Percentiles rank a stretch among this genome's conserved stretches.
Conservation (phyloP, 2,113 vertebrate genomes). For the Anas platyrhynchos region DNA sequence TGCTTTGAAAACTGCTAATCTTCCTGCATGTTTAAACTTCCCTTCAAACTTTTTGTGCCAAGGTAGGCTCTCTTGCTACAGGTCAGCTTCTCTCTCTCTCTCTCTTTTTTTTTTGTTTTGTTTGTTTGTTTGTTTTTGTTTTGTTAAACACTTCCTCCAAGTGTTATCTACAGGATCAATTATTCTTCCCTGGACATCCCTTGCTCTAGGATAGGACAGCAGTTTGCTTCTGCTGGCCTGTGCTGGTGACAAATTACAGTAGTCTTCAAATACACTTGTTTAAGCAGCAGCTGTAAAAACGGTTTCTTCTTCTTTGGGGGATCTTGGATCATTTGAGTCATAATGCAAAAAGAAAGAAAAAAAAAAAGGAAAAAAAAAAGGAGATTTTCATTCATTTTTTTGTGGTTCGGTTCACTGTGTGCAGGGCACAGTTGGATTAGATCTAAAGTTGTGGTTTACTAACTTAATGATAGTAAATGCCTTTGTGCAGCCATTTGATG, state of each 20-base stretch:
- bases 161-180: background rate
- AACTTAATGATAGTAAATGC: background rate
- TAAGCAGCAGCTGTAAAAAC: background rate
- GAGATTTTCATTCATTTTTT: background rate
- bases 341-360: background rate
- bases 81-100: background rate
- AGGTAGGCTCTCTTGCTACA: background rate
- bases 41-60: background rate
- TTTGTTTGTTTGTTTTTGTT: background rate
- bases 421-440: background rate
- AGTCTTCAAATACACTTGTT: background rate
- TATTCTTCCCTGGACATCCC: background rate
- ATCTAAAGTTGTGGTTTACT: background rate
- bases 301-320: background rate
- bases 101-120: background rate
- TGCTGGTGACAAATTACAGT: background rate
- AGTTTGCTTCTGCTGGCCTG: slow-evolving; percentile 9
- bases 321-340: background rate
- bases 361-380: too few species aligned
- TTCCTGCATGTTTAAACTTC: background rate
- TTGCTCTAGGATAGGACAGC: background rate
- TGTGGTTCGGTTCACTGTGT: background rate
- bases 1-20: background rate
- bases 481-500: background rate
- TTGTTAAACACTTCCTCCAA: background rate